Evolutionary conservation across 2,797 vertebrate species (phyloP).

Genomic region (Trichosurus vulpecula): DNA sequence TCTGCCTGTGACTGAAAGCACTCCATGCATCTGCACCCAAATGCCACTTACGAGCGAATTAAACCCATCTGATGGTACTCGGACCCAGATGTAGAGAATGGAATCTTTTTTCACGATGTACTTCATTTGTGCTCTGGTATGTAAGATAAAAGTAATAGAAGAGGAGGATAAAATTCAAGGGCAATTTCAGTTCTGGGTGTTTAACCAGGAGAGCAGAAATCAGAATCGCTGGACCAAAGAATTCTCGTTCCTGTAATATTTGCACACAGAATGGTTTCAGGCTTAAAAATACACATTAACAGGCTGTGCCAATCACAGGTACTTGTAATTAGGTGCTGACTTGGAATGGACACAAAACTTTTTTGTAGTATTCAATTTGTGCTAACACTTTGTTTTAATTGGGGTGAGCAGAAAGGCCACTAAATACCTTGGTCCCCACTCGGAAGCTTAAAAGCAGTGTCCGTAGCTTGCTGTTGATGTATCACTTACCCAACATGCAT

Average conservation of each 20-base stretch:
- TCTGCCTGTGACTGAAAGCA: neutral
- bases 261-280: slow-evolving; percentile 76
- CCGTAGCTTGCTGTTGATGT: neutral
- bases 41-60: neutral
- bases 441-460: neutral
- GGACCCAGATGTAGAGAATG: neutral
- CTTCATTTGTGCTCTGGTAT: slow-evolving; percentile 54
- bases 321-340: slow-evolving; percentile 86
- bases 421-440: slow-evolving; percentile 65
- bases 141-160: slow-evolving; percentile 46
- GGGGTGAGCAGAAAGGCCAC: slow-evolving; percentile 80
- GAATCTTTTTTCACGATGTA: slow-evolving; percentile 26
- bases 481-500: neutral
- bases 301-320: slow-evolving; percentile 61
- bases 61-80: neutral
- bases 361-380: slow-evolving; percentile 47
- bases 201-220: slow-evolving; percentile 72
- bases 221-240: slow-evolving; percentile 66
- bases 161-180: slow-evolving; percentile 35
- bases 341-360: slow-evolving; percentile 79
- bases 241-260: slow-evolving; percentile 76
- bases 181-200: slow-evolving; percentile 65
- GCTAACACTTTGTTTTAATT: slow-evolving; percentile 83
- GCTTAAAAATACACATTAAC: slow-evolving; percentile 67
- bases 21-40: neutral